Evolutionary conservation across 2,113 vertebrate species (phyloP).

Genomic region (Aleadryas rufinucha): DNA sequence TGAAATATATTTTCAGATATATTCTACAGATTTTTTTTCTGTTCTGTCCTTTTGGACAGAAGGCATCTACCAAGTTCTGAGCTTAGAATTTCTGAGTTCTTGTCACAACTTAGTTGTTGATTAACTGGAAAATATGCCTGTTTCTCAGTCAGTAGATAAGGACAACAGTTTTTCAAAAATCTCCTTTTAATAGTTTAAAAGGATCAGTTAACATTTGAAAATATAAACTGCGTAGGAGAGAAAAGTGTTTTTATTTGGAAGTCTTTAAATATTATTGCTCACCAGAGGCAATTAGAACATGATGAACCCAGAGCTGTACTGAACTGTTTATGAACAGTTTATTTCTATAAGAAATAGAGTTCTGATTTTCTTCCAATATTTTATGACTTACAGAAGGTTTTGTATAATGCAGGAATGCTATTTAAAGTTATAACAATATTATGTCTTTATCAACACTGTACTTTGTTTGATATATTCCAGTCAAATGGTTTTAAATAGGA

Average conservation of each 20-base stretch:
- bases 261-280: background rate
- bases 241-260: constrained; percentile 1
- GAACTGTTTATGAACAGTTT: background rate
- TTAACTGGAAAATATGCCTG: background rate
- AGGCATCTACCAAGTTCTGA: background rate
- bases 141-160: background rate
- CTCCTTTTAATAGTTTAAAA: background rate
- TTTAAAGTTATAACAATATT: background rate
- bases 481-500: background rate
- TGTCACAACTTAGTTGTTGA: background rate
- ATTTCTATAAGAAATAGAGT: background rate
- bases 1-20: background rate
- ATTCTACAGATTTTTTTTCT: background rate
- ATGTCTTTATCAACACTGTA: background rate
- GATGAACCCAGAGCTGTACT: background rate
- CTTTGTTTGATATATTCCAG: background rate
- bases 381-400: background rate
- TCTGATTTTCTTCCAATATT: constrained; percentile 5
- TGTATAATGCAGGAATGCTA: background rate
- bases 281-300: background rate
- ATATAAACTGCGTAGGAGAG: background rate
- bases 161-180: background rate
- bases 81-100: background rate
- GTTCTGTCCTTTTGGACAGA: background rate
- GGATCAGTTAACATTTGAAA: constrained; percentile 3